Base-by-base conservation (phyloP, 2,888 invertebrate genomes). In the Ectemnius lituratus region DNA sequence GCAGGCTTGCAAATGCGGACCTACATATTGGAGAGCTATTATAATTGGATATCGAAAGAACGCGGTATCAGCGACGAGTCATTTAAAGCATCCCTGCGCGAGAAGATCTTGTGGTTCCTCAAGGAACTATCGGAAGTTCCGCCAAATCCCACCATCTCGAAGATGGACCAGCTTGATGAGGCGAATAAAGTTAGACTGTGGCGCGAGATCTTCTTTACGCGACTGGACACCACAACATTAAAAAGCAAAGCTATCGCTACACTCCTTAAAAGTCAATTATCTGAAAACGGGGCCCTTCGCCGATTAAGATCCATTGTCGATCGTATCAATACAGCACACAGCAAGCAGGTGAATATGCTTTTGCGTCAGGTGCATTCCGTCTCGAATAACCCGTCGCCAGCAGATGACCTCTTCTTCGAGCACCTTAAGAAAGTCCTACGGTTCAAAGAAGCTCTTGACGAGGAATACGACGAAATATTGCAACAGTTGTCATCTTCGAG, bases 41-140 rank as follows among this genome's bases (percentile, higher is more conserved):
- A 85, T 61, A 80, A 85, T 49, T 80, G 81, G 70, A 67, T 87
- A 14, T 79, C 86, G 57, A 84, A 70, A 60, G 76, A 80, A 45
- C 85, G 87, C 3, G 85, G 84, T 18, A 37, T 69, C 0, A 64
- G 80, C 46, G 69, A 67, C 27, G 57, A 73, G 20, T 20, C 66
- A 13, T 70, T 75, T 14, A 74, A 75, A 37, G 64, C 79, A 4
- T 66, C 75, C 14, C 28, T 86, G 16, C 58, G 62, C 0, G 75
- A 78, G 16, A 76, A 85, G 70, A 73, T 89, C 20, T 62, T 82
- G 4, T 89, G 89, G 90, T 85, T 90, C 46, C 63, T 90, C 18
- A 80, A 81, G 45, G 89, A 90, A 70, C 62, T 89, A n/a, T 68
- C 73, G n/a, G 73, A 85, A 68, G 73, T 85, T 6, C 47, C 61